phyloP scores from a whole-genome alignment of 2,797 vertebrate genomes.

The Acropternis orthonyx region DNA sequence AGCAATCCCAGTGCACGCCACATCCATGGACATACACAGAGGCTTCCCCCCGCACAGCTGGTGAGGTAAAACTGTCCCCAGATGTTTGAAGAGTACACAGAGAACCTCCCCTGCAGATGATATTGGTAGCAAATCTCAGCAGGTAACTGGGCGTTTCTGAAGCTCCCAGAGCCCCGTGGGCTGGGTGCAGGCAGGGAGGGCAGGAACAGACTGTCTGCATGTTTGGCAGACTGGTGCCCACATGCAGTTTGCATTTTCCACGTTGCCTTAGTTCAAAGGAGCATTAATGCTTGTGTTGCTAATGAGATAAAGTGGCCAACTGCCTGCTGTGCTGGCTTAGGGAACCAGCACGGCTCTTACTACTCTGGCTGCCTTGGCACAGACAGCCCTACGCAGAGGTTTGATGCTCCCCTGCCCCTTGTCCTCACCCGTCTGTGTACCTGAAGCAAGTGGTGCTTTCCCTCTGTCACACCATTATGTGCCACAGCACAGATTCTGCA shows the following conservation, averaged over 20 bases:
- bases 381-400: slow-evolving; percentile 6
- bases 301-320: background rate
- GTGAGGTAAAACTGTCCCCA: background rate
- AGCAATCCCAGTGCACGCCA: background rate
- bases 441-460: slow-evolving; percentile 43
- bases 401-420: slow-evolving; percentile 42
- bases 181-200: background rate
- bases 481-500: background rate
- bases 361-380: background rate
- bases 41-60: background rate
- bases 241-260: background rate
- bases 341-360: background rate
- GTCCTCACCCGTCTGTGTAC: slow-evolving; percentile 41
- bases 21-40: fast-evolving
- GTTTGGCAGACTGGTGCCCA: background rate
- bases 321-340: background rate
- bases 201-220: background rate
- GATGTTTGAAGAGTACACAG: background rate
- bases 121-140: background rate
- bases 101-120: background rate
- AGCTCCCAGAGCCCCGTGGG: background rate
- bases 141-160: background rate
- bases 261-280: background rate
- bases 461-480: background rate
- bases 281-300: background rate